Conservation (phyloP, 2,797 vertebrate genomes). For the Pseudochaenichthys georgianus region DNA sequence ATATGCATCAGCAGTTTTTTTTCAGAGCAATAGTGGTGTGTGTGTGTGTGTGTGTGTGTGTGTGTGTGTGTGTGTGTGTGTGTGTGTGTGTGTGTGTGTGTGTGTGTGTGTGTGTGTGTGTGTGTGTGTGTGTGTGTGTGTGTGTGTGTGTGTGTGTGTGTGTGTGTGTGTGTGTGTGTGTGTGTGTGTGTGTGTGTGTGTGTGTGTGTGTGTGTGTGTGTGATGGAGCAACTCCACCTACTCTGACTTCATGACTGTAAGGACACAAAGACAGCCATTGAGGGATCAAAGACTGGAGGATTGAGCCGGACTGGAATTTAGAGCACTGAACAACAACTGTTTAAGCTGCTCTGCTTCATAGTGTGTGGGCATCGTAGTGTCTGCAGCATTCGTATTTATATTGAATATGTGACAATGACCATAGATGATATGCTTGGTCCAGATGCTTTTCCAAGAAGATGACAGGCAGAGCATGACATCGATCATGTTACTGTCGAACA, state of each 20-base stretch:
- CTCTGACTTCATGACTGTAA: slow-evolving; percentile 60
- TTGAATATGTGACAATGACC: slow-evolving; percentile 6
- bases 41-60: too few relatives aligned
- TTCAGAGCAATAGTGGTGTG: slow-evolving; percentile 30
- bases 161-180: too few relatives aligned
- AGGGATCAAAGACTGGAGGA: slow-evolving; percentile 69
- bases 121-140: too few relatives aligned
- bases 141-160: too few relatives aligned
- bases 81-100: too few relatives aligned
- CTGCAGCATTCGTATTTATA: slow-evolving; percentile 25
- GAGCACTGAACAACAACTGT: slow-evolving; percentile 64
- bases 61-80: too few relatives aligned
- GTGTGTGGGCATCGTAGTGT: slow-evolving; percentile 33
- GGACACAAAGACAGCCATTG: slow-evolving; percentile 79
- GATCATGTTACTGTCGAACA: not conserved
- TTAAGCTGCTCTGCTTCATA: slow-evolving; percentile 55
- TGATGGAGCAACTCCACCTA: slow-evolving; percentile 38
- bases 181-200: too few relatives aligned
- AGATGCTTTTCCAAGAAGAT: slow-evolving; percentile 2
- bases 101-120: too few relatives aligned
- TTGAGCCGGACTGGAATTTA: slow-evolving; percentile 72
- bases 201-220: too few relatives aligned
- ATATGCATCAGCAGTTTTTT: slow-evolving; percentile 63
- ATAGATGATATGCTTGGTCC: not conserved
- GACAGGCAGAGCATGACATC: too few relatives aligned